phyloP scores from a whole-genome alignment of 2,113 vertebrate species.

The Hystrix cristata region DNA sequence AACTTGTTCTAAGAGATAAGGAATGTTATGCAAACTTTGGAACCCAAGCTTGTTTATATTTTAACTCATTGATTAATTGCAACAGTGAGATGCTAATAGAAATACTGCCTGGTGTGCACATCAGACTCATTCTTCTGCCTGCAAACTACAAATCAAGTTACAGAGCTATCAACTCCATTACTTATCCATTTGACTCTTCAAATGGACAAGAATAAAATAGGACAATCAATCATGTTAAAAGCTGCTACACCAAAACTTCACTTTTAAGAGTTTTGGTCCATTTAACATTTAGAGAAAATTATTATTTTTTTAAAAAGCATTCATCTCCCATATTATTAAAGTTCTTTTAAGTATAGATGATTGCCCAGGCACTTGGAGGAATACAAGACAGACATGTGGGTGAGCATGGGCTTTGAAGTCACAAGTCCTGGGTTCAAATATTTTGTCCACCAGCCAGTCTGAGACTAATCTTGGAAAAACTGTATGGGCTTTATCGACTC shows the following conservation, averaged over 20 bases:
- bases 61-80: conserved; percentile 25
- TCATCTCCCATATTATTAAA: not conserved
- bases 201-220: not conserved
- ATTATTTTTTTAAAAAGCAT: conserved; percentile 1
- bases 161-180: not conserved
- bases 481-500: not conserved
- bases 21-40: not conserved
- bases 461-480: not conserved
- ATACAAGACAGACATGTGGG: not conserved
- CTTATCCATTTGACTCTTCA: not conserved
- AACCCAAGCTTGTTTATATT: conserved; percentile 39
- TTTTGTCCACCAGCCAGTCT: not conserved
- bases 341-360: not conserved
- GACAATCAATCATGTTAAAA: not conserved
- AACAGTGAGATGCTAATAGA: not conserved
- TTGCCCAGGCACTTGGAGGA: not conserved
- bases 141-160: not conserved
- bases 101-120: not conserved
- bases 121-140: conserved; percentile 11
- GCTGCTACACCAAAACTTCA: not conserved
- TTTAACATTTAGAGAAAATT: conserved; percentile 24
- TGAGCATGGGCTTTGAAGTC: not conserved
- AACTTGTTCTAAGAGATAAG: conserved; percentile 22
- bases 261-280: not conserved
- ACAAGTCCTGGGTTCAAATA: not conserved